phyloP scores from a whole-genome alignment of 2,113 vertebrate species.

The Megalops atlanticus region DNA sequence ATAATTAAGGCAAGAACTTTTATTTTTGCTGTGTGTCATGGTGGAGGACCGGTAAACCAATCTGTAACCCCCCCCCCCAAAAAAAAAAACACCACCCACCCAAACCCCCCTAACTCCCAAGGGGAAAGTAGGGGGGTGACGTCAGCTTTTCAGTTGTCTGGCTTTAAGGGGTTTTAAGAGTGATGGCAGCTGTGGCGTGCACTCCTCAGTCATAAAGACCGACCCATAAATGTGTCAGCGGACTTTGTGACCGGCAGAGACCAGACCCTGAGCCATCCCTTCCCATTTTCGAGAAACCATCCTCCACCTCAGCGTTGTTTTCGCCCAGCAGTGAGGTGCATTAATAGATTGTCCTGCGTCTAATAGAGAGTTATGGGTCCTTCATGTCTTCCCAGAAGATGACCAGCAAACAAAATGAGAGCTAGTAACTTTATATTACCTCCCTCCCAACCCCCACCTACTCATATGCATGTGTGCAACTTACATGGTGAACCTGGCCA shows the following conservation, averaged over 20 bases:
- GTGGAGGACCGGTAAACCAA: constrained; percentile 69
- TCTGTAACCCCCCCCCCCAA: constrained; percentile 56
- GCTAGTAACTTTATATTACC: constrained; percentile 62
- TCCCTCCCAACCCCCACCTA: constrained; percentile 50
- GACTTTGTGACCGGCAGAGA: constrained; percentile 38
- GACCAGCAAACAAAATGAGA: constrained; percentile 64
- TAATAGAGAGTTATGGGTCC: constrained; percentile 69
- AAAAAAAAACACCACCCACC: no score
- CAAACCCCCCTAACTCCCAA: constrained; percentile 30
- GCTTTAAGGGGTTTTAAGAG: constrained; percentile 59
- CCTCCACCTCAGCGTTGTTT: not conserved
- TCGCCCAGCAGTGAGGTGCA: constrained; percentile 42
- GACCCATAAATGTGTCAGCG: constrained; percentile 56
- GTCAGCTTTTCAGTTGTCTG: constrained; percentile 71
- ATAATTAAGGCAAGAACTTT: constrained; percentile 72
- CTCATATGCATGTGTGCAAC: constrained; percentile 46
- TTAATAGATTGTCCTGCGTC: constrained; percentile 70
- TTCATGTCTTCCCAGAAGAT: constrained; percentile 54
- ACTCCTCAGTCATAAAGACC: constrained; percentile 53
- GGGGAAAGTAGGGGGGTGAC: constrained; percentile 54
- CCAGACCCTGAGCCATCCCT: constrained; percentile 23
- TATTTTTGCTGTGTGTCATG: constrained; percentile 76
- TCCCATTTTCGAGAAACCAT: constrained; percentile 18
- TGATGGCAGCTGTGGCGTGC: constrained; percentile 65
- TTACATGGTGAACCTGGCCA: constrained; percentile 55